Conservation (phyloP, 1,140 invertebrate genomes). For the Drosophila repleta region DNA sequence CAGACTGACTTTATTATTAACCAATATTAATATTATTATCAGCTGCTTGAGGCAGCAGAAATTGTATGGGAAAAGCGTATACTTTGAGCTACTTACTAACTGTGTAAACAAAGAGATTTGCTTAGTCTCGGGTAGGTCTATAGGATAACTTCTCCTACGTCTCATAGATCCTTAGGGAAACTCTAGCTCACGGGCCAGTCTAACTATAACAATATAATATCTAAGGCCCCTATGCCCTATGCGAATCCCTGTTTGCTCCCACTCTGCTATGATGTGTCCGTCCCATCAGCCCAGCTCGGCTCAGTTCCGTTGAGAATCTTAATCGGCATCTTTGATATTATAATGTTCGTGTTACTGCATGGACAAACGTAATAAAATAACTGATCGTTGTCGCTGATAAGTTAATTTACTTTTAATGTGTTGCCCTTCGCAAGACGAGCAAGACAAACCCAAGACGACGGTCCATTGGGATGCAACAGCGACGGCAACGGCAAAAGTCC, state of each 20-base stretch:
- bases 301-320: conserved; percentile 59
- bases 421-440: conserved; percentile 60
- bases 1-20: too few species aligned
- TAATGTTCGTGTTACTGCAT: conserved; percentile 83
- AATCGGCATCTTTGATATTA: conserved; percentile 83
- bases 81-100: too few species aligned
- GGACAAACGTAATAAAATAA: conserved; percentile 84
- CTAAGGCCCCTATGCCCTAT: background rate
- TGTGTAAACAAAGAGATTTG: too few species aligned
- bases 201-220: too few species aligned
- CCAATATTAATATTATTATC: too few species aligned
- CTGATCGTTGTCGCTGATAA: conserved; percentile 83
- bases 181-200: too few species aligned
- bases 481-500: background rate
- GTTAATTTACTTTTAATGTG: conserved; percentile 84
- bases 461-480: conserved; percentile 17
- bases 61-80: too few species aligned
- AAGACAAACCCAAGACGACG: conserved; percentile 21
- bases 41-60: too few species aligned
- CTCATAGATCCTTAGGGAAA: too few species aligned
- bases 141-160: too few species aligned
- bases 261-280: conserved; percentile 12
- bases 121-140: too few species aligned
- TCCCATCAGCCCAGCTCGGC: background rate
- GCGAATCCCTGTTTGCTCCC: conserved; percentile 12